A percentile compares a stretch with the other conserved stretches of the same genome.
Evolutionary conservation across 37 sponge, comb jelly and placozoan species (phyloP).

Genomic region (Aplysina aerophoba): DNA sequence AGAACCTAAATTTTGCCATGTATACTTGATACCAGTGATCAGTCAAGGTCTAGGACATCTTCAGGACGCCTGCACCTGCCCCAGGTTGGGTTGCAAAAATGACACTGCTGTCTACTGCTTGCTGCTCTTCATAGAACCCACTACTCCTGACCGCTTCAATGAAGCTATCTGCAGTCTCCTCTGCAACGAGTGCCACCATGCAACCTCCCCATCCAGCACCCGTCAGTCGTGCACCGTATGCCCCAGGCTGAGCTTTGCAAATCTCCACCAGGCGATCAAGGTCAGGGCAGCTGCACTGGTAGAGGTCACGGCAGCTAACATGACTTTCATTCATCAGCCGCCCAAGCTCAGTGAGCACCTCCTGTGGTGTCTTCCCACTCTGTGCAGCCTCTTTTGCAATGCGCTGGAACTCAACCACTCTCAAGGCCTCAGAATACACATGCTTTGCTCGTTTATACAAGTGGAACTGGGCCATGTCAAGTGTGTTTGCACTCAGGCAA

Average conservation of each 20-base stretch:
- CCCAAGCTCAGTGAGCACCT: constrained; percentile 62
- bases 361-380: background rate
- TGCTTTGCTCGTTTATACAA: constrained; percentile 88
- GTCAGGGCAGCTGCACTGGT: constrained; percentile 89
- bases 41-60: too few species aligned
- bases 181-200: constrained; percentile 82
- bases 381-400: constrained; percentile 39
- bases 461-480: constrained; percentile 56
- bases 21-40: too few species aligned
- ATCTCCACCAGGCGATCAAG: constrained; percentile 80
- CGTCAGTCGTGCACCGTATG: constrained; percentile 89
- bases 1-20: too few species aligned
- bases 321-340: constrained; percentile 93
- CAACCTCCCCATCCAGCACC: constrained; percentile 99
- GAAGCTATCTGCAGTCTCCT: constrained; percentile 54
- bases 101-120: background rate
- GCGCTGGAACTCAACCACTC: constrained; percentile 73
- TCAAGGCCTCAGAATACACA: constrained; percentile 83
- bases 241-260: constrained; percentile 62
- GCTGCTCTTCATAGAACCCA: constrained; percentile 48
- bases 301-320: constrained; percentile 77
- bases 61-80: constrained; percentile 24
- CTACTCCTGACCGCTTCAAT: constrained; percentile 44
- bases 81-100: constrained; percentile 28
- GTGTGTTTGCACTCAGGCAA: constrained; percentile 48